Base-by-base conservation (phyloP, 2,888 invertebrate species). In the Ditylenchus weischeri region DNA sequence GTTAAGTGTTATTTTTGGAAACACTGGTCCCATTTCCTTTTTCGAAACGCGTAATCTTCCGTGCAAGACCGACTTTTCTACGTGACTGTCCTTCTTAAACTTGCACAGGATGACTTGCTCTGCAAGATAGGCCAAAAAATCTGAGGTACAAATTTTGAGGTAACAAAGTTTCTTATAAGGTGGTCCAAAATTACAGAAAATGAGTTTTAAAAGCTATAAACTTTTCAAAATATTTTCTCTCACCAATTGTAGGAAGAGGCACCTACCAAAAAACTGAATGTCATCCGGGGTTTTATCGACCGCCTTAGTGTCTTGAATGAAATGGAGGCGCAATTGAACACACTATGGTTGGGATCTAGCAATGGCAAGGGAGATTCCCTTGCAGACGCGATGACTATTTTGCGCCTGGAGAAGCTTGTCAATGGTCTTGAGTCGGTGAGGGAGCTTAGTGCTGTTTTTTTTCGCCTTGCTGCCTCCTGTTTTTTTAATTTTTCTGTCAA, bases 301-400 rank as follows among this genome's bases (percentile, higher is more conserved):
- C 66, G 66, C 0, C 49, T 69, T 23, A 29, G 21, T 11, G 47
- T 62, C 2, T 50, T 69, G 13, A 43, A 63, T 19, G 68, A 69
- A 11, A 62, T 69, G 43, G 69, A 69, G 57, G 50, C 49, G 11
- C 49, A 60, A 8, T 49, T 69, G 63, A 62, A 62, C 36, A 21
- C 57, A 11, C 19, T 69, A 7, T 69, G 66, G 60, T 48, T 66
- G 18, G 19, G 49, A 13, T 48, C 65, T 29, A 48, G 50, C 19
- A 62, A 66, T 49, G 51, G 49, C 19, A 57, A 64, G 15, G 62
- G 29, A 1, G 66, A 66, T 21, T 36, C 57, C 18, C 47, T 66
- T 5, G 51, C 66, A n/a, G 50, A 18, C 29, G 62, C 64, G 18
- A 36, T 36, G 23, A 51, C 21, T 19, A 66, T 66, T 38, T 29